These are phyloP conservation scores for Oryzias sinensis DNA, from an alignment of 2,797 vertebrate species.

Conservation along the genomic window DNA sequence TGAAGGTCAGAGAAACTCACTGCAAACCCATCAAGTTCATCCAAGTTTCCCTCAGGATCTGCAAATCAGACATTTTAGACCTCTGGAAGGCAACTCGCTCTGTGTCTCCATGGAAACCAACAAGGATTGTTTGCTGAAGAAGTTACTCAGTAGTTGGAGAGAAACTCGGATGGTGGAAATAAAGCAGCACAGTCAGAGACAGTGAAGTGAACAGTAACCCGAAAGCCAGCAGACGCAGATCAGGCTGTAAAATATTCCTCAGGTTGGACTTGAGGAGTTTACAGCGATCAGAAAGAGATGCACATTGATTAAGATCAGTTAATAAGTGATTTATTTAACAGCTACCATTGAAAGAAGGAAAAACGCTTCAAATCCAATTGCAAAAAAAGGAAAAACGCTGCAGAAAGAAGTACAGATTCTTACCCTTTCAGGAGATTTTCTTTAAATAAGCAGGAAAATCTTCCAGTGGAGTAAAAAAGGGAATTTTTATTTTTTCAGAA, in stretches of 20 bases:
- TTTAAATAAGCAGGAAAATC: too few relatives aligned
- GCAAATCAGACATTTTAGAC: slow-evolving; percentile 15
- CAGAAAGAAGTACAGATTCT: too few relatives aligned
- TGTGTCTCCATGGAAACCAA: slow-evolving; percentile 59
- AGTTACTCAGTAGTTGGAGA: slow-evolving; percentile 68
- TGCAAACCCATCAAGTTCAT: slow-evolving; percentile 7
- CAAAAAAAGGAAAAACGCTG: too few relatives aligned
- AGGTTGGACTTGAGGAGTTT: slow-evolving; percentile 26
- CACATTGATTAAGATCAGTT: too few relatives aligned
- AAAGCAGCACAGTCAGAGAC: slow-evolving; percentile 13
- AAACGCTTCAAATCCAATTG: too few relatives aligned
- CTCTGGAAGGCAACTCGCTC: slow-evolving; percentile 40
- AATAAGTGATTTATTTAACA: not conserved
- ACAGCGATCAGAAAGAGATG: too few relatives aligned
- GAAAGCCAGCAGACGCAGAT: slow-evolving; percentile 22
- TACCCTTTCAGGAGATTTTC: too few relatives aligned
- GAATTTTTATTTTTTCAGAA: too few relatives aligned
- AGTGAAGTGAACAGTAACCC: slow-evolving; percentile 39
- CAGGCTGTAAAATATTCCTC: slow-evolving; percentile 33
- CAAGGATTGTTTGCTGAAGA: slow-evolving; percentile 67
- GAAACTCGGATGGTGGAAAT: slow-evolving; percentile 6
- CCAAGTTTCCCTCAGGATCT: slow-evolving; percentile 14
- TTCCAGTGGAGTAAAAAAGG: too few relatives aligned
- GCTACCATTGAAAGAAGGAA: not conserved
- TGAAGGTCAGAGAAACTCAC: slow-evolving; percentile 33